Evolutionary conservation across 2,888 invertebrate species (phyloP), one percentile per base, ranked within the genome.

Genomic region (Ophion slaviceki): DNA sequence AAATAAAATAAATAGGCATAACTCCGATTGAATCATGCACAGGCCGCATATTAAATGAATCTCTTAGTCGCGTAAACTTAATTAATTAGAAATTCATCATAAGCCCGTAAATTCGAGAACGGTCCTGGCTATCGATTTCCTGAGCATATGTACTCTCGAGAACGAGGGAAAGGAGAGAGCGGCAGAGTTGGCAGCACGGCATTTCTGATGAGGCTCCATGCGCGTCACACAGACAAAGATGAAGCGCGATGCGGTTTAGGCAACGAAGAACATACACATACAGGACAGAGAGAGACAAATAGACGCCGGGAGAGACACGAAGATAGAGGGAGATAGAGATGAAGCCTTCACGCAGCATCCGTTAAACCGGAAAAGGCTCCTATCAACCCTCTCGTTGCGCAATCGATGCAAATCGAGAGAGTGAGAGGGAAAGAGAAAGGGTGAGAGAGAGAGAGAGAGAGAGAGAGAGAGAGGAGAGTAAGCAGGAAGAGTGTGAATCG

Each of bases 191-290:
- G 68, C 45, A 45, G 78, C 61, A 10, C 70, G 6, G 82, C 77
- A 80, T 80, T 80, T 83, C 82, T 66, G 83, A 86, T 82, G 86
- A 86, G 74, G 68, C 61, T 70, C n/a, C 66, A 24, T 72, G n/a
- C 10, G 76, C 76, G 67, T 80, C 45, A 67, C 77, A 68, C 20
- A 61, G 75, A 28, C 66, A 68, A 68, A 75, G 53, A 57, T 68
- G n/a, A 71, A 81, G 77, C 53, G 72, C 20, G 68, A 74, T 53
- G 75, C 75, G 59, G 75, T 66, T 75, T 57, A 68, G 75, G 75
- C 61, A 75, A 59, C 61, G 66, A 57, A 8, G 61, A 36, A 67
- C 14, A 47, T 36, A 40, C 66, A n/a, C 36, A 24, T 7, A 20
- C 14, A 40, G n/a, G 17, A 36, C n/a, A 70, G 47, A 14, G 8